Conservation (phyloP, 2,113 vertebrate genomes). For the Pyxicephalus adspersus region DNA sequence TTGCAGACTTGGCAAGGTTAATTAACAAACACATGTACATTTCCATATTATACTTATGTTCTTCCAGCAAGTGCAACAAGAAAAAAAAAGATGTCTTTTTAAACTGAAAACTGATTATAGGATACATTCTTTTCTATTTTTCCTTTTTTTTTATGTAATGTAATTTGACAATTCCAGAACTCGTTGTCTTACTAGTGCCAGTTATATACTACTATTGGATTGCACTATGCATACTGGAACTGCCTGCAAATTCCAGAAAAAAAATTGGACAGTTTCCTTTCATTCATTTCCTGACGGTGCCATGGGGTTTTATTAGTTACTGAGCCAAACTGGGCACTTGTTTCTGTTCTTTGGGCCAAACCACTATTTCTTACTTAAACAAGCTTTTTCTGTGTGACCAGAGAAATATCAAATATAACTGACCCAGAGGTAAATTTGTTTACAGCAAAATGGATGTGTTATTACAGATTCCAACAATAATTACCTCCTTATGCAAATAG, state of each 20-base stretch:
- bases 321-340: slow-evolving; percentile 54
- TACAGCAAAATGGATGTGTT: background rate
- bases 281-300: slow-evolving; percentile 38
- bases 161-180: slow-evolving; percentile 23
- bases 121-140: slow-evolving; percentile 1
- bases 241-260: slow-evolving; percentile 23
- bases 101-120: background rate
- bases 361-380: slow-evolving; percentile 56
- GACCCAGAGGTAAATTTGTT: slow-evolving; percentile 29
- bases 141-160: background rate
- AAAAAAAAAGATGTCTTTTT: slow-evolving; percentile 24
- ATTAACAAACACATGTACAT: slow-evolving; percentile 44
- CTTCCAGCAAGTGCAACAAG: slow-evolving; percentile 15
- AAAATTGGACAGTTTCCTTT: slow-evolving; percentile 50
- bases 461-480: slow-evolving; percentile 21
- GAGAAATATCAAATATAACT: slow-evolving; percentile 38
- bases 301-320: slow-evolving; percentile 36
- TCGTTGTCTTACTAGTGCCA: slow-evolving; percentile 30
- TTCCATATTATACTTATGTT: slow-evolving; percentile 43
- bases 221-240: slow-evolving; percentile 8
- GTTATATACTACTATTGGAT: slow-evolving; percentile 50
- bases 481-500: slow-evolving; percentile 18
- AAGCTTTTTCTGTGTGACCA: slow-evolving; percentile 51
- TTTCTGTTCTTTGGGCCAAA: slow-evolving; percentile 47
- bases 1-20: slow-evolving; percentile 47